These are phyloP conservation scores for Pluvialis apricaria DNA, from an alignment of 2,113 vertebrate species.

Conservation along the genomic window DNA sequence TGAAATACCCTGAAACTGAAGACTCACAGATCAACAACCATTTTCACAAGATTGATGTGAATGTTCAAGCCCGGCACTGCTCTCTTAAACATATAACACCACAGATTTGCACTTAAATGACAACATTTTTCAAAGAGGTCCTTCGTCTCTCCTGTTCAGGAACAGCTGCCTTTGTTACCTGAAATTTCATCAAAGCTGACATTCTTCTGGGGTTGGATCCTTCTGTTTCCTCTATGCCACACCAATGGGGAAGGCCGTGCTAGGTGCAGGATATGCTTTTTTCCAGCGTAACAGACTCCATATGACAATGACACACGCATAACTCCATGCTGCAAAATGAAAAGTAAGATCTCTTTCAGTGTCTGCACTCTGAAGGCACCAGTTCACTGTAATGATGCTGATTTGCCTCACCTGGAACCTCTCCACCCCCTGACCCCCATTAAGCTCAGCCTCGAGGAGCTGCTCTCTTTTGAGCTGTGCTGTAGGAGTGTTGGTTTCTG, in stretches of 20 bases:
- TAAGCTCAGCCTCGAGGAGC: fast-evolving
- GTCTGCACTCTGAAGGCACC: background rate
- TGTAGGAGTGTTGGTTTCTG: fast-evolving
- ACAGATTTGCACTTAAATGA: background rate
- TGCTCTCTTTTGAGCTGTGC: fast-evolving
- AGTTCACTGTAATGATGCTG: background rate
- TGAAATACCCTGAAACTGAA: background rate
- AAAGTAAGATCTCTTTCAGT: background rate
- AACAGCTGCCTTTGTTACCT: background rate
- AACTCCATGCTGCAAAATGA: background rate
- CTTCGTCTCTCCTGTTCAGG: background rate
- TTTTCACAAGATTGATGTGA: background rate
- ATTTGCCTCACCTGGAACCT: background rate
- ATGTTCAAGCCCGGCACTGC: background rate
- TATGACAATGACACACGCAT: fast-evolving
- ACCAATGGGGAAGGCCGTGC: too few species aligned
- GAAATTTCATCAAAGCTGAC: background rate
- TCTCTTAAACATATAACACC: background rate
- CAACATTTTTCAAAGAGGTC: background rate
- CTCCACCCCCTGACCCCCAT: background rate
- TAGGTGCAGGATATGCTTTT: background rate
- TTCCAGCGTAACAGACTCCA: fast-evolving
- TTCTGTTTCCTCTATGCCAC: background rate
- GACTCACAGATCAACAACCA: background rate
- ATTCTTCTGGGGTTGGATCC: background rate